phyloP scores from a whole-genome alignment of 2,797 vertebrate species.

The Cossypha polioptera region DNA sequence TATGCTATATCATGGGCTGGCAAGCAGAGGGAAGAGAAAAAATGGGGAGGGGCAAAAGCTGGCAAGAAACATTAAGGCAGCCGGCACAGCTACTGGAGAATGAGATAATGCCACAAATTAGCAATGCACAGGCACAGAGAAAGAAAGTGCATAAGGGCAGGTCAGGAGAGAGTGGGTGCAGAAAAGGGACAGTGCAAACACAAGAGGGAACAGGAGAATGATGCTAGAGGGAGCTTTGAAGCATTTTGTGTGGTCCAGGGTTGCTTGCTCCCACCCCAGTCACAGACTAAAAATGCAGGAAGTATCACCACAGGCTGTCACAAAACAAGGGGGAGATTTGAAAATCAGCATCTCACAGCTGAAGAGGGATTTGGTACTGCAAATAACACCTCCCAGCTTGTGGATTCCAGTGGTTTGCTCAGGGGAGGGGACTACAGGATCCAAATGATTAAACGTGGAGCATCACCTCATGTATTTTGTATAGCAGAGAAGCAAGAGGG shows the following conservation, averaged over 20 bases:
- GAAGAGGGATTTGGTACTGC: neutral
- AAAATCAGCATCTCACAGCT: neutral
- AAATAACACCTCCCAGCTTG: neutral
- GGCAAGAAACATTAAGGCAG: neutral
- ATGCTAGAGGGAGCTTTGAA: neutral
- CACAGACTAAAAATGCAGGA: neutral
- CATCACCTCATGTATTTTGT: neutral
- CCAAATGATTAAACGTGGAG: neutral
- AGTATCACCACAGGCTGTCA: neutral
- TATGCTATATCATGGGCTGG: neutral
- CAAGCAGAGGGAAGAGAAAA: neutral
- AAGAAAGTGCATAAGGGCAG: neutral
- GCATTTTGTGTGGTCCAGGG: neutral
- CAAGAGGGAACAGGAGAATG: neutral
- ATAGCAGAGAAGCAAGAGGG: neutral
- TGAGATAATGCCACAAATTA: conserved; percentile 39
- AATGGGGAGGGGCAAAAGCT: conserved; percentile 10
- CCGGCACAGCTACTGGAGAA: neutral
- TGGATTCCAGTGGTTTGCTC: neutral
- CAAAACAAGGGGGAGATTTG: neutral
- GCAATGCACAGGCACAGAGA: conserved; percentile 22
- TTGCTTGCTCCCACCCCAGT: neutral
- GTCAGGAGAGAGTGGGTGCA: neutral
- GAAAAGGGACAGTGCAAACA: neutral
- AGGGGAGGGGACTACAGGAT: neutral